Evolutionary conservation across 2,888 invertebrate genomes (phyloP), one percentile per base, ranked within the genome.

Genomic region (Clusia tigrina): DNA sequence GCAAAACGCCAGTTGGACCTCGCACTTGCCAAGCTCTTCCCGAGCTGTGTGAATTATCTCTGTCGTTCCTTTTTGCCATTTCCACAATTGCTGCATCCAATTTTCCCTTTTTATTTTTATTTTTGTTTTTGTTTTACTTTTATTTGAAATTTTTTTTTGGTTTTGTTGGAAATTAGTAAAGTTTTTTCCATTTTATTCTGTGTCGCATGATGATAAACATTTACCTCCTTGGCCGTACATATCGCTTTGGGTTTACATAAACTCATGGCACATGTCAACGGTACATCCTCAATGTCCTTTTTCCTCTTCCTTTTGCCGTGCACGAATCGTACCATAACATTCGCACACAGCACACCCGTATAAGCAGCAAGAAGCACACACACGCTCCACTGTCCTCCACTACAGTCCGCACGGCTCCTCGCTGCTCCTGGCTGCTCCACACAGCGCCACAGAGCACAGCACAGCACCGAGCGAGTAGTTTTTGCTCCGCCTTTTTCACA

Each of bases 401-500:
- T n/a, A n/a, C n/a, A n/a, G n/a, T n/a, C n/a, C n/a, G n/a, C n/a
- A n/a, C n/a, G n/a, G n/a, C n/a, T n/a, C n/a, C n/a, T n/a, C n/a
- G n/a, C n/a, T n/a, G n/a, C n/a, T n/a, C n/a, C n/a, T n/a, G n/a
- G n/a, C 42, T 42, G 42, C 2, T 42, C 42, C 9, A 5, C 9
- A 17, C 42, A 42, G 32, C 32, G 6, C 32, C 42, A 60, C 12
- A 38, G 54, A 58, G 42, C 2, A n/a, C 42, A 5, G 2, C 9
- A 17, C 42, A 42, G 32, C 32, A 5, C 32, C 42, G 54, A 12
- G 23, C 53, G 51, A 58, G 54, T 26, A 25, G 18, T 46, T 18
- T 46, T 60, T 54, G 67, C 66, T 71, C 74, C 74, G 73, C 76
- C 74, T 74, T 76, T 74, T 74, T 69, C 71, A 60, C 74, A 74